Percentiles rank a stretch among this genome's conserved stretches.
Conservation (phyloP, 64 coral and sea anemone species). For the Montipora foliosa region DNA sequence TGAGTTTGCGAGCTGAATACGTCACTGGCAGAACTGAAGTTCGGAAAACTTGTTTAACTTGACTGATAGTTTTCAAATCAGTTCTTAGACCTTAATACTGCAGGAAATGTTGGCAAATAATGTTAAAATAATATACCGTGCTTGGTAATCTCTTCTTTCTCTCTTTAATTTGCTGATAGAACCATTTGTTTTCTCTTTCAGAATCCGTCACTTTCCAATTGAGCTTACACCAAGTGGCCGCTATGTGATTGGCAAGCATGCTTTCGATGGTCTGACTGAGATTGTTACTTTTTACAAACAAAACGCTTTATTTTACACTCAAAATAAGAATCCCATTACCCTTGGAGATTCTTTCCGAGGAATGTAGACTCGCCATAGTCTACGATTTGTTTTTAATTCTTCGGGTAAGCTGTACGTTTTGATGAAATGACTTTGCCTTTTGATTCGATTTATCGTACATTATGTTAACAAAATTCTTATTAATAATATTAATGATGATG, state of each 20-base stretch:
- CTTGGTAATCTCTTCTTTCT: too few relatives aligned
- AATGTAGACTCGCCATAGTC: constrained; percentile 1
- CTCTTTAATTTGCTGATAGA: background rate
- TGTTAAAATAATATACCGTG: too few relatives aligned
- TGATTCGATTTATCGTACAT: too few relatives aligned
- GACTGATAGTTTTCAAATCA: background rate
- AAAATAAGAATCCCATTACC: constrained; percentile 72
- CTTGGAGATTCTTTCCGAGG: constrained; percentile 67
- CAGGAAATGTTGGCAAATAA: too few relatives aligned
- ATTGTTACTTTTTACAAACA: constrained; percentile 62
- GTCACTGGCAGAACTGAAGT: background rate
- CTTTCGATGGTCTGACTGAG: constrained; percentile 71
- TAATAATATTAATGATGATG: too few relatives aligned
- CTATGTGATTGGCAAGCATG: constrained; percentile 73
- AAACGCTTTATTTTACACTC: constrained; percentile 76
- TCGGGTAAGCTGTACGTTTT: too few relatives aligned
- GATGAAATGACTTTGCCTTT: too few relatives aligned
- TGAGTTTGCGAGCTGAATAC: too few relatives aligned
- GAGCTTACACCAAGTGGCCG: constrained; percentile 73
- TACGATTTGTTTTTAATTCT: background rate
- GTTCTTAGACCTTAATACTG: too few relatives aligned
- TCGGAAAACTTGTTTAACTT: background rate
- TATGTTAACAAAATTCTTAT: too few relatives aligned
- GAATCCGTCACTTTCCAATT: constrained; percentile 81
- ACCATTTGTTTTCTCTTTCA: constrained; percentile 6